Evolutionary conservation across 2,113 vertebrate genomes (phyloP).

Genomic region (Scartelaos histophorus): DNA sequence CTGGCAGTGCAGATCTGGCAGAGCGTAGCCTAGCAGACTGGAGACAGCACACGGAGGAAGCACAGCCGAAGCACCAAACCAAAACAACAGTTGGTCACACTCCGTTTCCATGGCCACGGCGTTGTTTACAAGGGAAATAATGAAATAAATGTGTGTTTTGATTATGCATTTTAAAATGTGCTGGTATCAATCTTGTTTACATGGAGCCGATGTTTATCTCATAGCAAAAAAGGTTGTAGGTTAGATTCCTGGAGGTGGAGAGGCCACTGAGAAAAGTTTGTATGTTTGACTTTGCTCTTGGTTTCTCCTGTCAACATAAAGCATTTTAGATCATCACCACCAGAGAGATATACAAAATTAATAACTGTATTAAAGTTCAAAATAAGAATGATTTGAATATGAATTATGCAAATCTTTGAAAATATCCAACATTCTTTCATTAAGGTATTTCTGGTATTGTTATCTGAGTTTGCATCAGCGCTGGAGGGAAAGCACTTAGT

Average conservation of each 20-base stretch:
- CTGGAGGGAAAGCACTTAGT: slow-evolving; percentile 45
- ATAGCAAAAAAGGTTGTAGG: neutral
- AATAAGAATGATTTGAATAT: too few species aligned
- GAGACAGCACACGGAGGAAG: slow-evolving; percentile 3
- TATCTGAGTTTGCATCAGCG: slow-evolving; percentile 19
- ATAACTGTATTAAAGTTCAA: too few species aligned
- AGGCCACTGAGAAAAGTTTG: too few species aligned
- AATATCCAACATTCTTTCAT: neutral
- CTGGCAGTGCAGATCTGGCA: neutral
- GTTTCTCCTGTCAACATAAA: too few species aligned
- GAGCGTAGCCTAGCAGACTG: neutral
- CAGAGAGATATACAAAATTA: too few species aligned
- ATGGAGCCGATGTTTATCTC: neutral
- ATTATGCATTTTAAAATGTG: neutral
- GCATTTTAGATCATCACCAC: too few species aligned
- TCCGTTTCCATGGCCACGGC: neutral
- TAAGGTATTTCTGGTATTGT: neutral
- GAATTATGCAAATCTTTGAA: neutral
- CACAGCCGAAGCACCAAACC: neutral
- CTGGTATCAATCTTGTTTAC: neutral
- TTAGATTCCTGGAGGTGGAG: neutral
- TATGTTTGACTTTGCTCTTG: too few species aligned
- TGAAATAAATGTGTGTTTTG: neutral
- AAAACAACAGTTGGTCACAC: slow-evolving; percentile 11
- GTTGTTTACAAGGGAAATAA: slow-evolving; percentile 4